Conservation (phyloP, 2,113 vertebrate species). For the Panthera tigris region DNA sequence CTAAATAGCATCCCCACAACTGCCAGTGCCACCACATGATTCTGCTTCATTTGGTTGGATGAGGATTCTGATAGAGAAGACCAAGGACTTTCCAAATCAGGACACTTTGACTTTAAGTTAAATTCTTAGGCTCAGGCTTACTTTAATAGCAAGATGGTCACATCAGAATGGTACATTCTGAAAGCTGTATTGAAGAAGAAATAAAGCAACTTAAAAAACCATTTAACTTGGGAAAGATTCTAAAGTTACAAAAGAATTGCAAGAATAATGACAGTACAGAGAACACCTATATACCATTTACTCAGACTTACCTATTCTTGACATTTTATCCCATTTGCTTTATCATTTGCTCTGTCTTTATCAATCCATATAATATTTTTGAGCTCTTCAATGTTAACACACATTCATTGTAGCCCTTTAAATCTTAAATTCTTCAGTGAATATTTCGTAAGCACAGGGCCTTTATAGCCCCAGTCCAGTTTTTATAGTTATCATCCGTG, state of each 20-base stretch:
- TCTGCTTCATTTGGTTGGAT: not conserved
- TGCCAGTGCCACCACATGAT: not conserved
- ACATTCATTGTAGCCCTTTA: not conserved
- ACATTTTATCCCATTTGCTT: not conserved
- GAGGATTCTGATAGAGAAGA: not conserved
- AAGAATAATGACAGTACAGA: not conserved
- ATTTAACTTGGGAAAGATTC: not conserved
- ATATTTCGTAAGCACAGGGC: not conserved
- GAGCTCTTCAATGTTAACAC: not conserved
- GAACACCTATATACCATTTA: not conserved
- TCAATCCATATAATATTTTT: not conserved
- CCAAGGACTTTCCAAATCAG: not conserved
- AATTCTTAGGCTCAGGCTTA: not conserved
- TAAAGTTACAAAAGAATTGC: not conserved
- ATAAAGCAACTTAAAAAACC: not conserved
- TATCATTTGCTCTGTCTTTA: not conserved
- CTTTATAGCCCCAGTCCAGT: not conserved
- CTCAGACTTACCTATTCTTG: not conserved
- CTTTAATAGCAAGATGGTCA: not conserved
- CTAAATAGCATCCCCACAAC: not conserved
- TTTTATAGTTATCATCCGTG: not conserved
- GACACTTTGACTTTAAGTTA: not conserved
- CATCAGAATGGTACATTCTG: not conserved
- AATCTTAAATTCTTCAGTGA: not conserved
- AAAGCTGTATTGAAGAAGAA: not conserved